Percentiles rank a stretch among this genome's conserved stretches.
Conservation (phyloP, 2,888 invertebrate genomes). For the Idaea aversata region DNA sequence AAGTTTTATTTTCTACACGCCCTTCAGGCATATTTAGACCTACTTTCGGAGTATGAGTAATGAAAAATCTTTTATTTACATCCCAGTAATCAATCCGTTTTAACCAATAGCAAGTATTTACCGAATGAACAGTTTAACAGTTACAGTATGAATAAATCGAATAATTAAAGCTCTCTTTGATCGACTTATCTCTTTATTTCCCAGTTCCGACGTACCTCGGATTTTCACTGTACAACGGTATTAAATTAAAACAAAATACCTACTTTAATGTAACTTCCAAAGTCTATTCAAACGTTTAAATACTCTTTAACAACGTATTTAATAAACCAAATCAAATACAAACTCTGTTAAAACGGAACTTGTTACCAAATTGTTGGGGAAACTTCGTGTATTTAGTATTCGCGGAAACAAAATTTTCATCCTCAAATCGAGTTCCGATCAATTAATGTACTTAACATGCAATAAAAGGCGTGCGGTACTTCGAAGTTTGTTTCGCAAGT, state of each 20-base stretch:
- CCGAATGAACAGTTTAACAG: background rate
- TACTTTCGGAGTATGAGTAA: no score
- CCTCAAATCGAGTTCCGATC: slow-evolving; percentile 60
- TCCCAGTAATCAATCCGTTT: background rate
- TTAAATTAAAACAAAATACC: background rate
- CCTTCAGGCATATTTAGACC: no score
- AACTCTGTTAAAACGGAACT: slow-evolving; percentile 31
- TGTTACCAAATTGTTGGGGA: slow-evolving; percentile 29
- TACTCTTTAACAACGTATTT: slow-evolving; percentile 16
- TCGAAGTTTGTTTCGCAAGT: slow-evolving; percentile 65
- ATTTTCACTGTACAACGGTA: background rate
- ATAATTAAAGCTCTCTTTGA: background rate
- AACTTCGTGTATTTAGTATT: slow-evolving; percentile 38
- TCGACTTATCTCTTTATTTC: background rate
- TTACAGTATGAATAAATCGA: background rate
- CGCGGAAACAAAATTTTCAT: slow-evolving; percentile 41
- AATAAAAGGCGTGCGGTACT: slow-evolving; percentile 60
- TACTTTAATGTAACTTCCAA: background rate
- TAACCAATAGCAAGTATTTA: background rate
- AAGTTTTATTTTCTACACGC: no score
- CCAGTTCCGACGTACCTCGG: background rate
- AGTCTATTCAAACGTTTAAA: slow-evolving; percentile 7
- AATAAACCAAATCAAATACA: slow-evolving; percentile 34
- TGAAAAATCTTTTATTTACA: no score
- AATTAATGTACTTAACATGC: slow-evolving; percentile 73